Base-by-base conservation (phyloP, 2,888 invertebrate species). In the Gryllus longicercus region DNA sequence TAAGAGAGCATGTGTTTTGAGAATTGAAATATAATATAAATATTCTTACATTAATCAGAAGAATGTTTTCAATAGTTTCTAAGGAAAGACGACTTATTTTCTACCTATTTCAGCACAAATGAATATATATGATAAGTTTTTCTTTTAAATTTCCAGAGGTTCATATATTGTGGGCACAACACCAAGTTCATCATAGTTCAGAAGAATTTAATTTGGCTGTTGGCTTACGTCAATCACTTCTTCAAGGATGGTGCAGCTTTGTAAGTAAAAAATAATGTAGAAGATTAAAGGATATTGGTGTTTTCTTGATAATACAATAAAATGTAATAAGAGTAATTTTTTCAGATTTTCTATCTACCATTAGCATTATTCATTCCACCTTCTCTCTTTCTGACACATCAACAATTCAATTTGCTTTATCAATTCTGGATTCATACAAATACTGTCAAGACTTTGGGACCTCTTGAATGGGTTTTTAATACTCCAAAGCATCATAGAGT, bases 361-460 rank as follows among this genome's bases (percentile, higher is more conserved):
- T 87, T 95, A 84, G 94, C 95, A 0, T 85, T 95, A 79, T 90
- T 92, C 80, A 92, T 96, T 77, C 95, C 96, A 0, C 95, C 96
- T 0, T 91, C 94, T 0, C 93, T 91, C 81, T 93, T 95, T 85
- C 89, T 96, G 83, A 93, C 94, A 82, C 97, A 97, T 85, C 92
- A 94, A 84, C 96, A 96, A 86, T 94, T 97, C 87, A 96, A 95
- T 87, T 90, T 96, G 83, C 90, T 97, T 74, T 97, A 95, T 88
- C 97, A 97, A 90, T 95, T 96, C 86, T 97, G 96, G 95, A 94
- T 97, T 83, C 97, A 97, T 87, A 97, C 97, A 0, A 93, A 95
- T 85, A 90, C 95, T 0, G 91, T 96, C 83, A 91, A 91, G 84
- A 91, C 91, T 79, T 88, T 97, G 5, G 97, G 97, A 0, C 96